Evolutionary conservation across 1,140 invertebrate species (phyloP).

Genomic region (Macrotrachela quadricornifera): DNA sequence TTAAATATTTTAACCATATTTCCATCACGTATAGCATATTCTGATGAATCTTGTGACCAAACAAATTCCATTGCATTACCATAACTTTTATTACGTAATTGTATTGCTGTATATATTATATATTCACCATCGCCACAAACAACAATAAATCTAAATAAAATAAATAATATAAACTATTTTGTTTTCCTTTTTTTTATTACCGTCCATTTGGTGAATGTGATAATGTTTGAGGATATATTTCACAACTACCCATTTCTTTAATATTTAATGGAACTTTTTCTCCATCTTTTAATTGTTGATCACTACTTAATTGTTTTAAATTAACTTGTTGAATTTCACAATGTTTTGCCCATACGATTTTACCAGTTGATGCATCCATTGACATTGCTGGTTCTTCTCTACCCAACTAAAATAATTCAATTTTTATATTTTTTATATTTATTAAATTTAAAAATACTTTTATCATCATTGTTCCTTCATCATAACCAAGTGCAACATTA

Average conservation of each 20-base stretch:
- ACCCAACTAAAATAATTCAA: conserved; percentile 39
- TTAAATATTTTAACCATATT: conserved; percentile 80
- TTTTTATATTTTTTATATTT: too few species aligned
- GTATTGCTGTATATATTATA: conserved; percentile 98
- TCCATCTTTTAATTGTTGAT: conserved; percentile 49
- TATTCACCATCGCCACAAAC: conserved; percentile 99
- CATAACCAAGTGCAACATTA: conserved; percentile 87
- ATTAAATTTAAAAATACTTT: conserved; percentile 31
- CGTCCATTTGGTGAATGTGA: conserved; percentile 91
- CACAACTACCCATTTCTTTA: conserved; percentile 97
- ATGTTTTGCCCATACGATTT: conserved; percentile 95
- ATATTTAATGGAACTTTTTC: conserved; percentile 71
- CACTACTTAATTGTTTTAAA: conserved; percentile 38
- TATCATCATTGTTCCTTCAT: conserved; percentile 91
- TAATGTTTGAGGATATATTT: conserved; percentile 96
- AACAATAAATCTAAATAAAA: conserved; percentile 50
- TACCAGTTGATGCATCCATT: conserved; percentile 78
- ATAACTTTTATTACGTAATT: conserved; percentile 89
- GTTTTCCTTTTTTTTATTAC: too few species aligned
- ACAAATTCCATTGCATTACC: conserved; percentile 95
- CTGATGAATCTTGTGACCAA: conserved; percentile 86
- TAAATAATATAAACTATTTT: too few species aligned
- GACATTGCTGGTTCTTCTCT: conserved; percentile 94
- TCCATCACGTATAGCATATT: conserved; percentile 72
- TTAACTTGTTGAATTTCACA: conserved; percentile 95